Base-by-base conservation (phyloP, 2,113 vertebrate genomes). In the Grammomys surdaster region DNA sequence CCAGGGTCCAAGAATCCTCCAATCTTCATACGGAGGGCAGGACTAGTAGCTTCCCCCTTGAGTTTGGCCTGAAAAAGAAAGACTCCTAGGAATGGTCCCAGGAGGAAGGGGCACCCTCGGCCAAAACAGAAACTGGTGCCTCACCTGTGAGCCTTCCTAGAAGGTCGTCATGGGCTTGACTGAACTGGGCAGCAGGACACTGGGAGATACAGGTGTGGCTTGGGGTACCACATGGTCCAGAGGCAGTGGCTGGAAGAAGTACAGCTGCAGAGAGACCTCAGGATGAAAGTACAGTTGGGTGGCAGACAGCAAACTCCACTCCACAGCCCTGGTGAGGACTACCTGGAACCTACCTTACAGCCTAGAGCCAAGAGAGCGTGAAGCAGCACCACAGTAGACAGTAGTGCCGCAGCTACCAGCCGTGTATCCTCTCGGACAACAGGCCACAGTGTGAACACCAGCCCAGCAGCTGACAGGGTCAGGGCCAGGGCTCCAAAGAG, bases 401-500 rank as follows among this genome's bases (percentile, higher is more conserved):
- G 95, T 7, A 98, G 98, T 5, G 96, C 96, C 1, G 98, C 95
- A 0, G 99, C 98, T 2, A 98, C 98, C 75, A 96, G 72, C 96
- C 97, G 98, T 77, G 98, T 98, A 96, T 99, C 99, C 2, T 98
- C 98, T 0, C 98, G 98, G 80, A 99, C 98, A 0, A 98, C 96
- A 0, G 99, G 99, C 99, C 99, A 99, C 91, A 99, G 99, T 5
- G 99, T 98, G 54, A 99, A 97, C 60, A 99, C 98, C 96, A 99
- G 98, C 78, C 99, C 97, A 0, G 99, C 97, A 4, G 99, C 98
- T 0, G 99, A 99, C 82, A 99, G 98, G 78, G 97, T 92, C 95
- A 99, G 98, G 60, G 99, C 99, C 19, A 99, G 65, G 2, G 97
- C 75, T 67, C 99, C 98, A 26, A 99, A 96, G 0, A 98, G 97